Evolutionary conservation across 2,113 vertebrate genomes (phyloP), one percentile per base, ranked within the genome.

Genomic region (Phrynocephalus versicolor): DNA sequence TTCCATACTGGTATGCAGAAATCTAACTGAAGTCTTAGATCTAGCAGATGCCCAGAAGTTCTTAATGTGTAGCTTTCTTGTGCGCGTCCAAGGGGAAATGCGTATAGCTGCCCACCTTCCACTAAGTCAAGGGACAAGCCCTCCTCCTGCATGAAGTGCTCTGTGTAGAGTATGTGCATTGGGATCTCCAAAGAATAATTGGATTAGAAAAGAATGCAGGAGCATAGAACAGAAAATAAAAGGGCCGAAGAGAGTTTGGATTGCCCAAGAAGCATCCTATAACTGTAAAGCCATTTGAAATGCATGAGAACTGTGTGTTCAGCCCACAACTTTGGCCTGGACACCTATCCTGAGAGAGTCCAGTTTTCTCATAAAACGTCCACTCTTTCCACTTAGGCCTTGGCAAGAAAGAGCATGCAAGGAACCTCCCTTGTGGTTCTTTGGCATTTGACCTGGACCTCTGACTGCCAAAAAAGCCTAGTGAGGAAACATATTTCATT

Each of bases 341-440:
- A 23, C 89, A 90, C 39, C 77, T 64, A 76, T 69, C 33, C 79
- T 79, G 86, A 90, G 75, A 90, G 89, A 90, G 45, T 27, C 35
- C 57, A 67, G 27, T 12, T 90, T 93, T 92, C 93, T 92, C 91
- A 94, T 85, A 87, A 90, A 94, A 89, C 58, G 60, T 87, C 70
- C 55, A 88, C 35, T 60, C 37, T 88, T 92, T 91, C 75, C 88
- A 92, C 84, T 84, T 25, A 76, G 74, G 39, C n/a, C 60, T 94
- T 94, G 91, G 91, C 89, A 94, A 93, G 85, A 88, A 91, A 39
- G 73, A 90, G 82, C 72, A 78, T 45, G 72, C 92, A 30, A 92
- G 72, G 72, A 89, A 86, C 91, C 6, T 93, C 91, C 88, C 85
- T 86, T 1, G 25, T 91, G 88, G 83, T 82, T 87, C 85, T 90